Base-by-base conservation (phyloP, 2,888 invertebrate species). In the Matsumyia berberina region DNA sequence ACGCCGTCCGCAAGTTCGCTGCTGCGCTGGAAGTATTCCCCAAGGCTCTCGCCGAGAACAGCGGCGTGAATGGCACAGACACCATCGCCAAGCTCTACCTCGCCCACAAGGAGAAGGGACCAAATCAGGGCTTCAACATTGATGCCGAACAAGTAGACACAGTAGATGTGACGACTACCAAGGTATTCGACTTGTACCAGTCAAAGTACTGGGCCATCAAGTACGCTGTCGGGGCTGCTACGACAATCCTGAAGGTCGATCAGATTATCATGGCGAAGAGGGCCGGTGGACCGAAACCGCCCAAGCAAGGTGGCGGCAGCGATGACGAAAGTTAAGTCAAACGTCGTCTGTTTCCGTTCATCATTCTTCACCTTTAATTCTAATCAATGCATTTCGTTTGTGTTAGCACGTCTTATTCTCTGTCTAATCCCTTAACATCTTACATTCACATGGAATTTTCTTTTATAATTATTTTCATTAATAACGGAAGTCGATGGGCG, bases 261-360 rank as follows among this genome's bases (percentile, higher is more conserved):
- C 98, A 99, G 93, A 99, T 99, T 87, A 99, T 99, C 87, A 98
- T 99, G 98, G 98, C 99, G 0, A 99, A 99, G 93, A 94, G 96
- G 88, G 98, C 98, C 12, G 99, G 99, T 53, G 99, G 99, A 51
- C 98, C 98, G 0, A 98, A 98, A 91, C 94, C 96, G 2, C 94
- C 96, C 1, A 94, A 94, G 88, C 94, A 94, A 81, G 94, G 93
- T 7, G 93, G 92, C 24, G 93, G 92, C 81, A 95, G 95, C 88
- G 96, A 96, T 91, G 96, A 96, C 88, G 96, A 96, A 90, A 94
- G 93, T 89, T 94, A 94, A 89, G 87, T 35, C 29, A 9, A 8
- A 15, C 5, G 24, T 17, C 9, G 7, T 35, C 24, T 2, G 6
- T 7, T n/a, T 11, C 9, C 12, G n/a, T 31, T 35, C 39, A 60